Evolutionary conservation across 2,113 vertebrate species (phyloP).

Genomic region (Lonchura striata): DNA sequence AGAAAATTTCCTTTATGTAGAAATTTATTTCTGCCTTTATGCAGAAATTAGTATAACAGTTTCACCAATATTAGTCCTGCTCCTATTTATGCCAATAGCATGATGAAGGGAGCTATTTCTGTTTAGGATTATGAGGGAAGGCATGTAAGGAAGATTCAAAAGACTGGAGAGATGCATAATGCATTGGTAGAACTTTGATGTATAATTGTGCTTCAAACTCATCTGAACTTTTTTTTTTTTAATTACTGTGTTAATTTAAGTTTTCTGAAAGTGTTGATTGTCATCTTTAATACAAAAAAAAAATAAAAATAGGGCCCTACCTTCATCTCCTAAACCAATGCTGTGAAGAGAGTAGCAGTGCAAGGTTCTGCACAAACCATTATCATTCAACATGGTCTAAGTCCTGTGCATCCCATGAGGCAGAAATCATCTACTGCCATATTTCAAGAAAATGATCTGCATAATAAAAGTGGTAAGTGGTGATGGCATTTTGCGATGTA

Average conservation of each 20-base stretch:
- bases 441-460: conserved; percentile 5
- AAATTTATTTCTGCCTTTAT: background rate
- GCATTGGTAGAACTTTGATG: conserved; percentile 15
- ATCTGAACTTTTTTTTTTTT: background rate
- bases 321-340: background rate
- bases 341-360: background rate
- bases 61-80: background rate
- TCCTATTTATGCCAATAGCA: background rate
- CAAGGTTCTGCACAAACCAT: background rate
- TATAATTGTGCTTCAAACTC: background rate
- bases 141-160: background rate
- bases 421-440: background rate
- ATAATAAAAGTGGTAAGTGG: background rate
- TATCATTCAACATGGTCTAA: background rate
- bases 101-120: conserved; percentile 12
- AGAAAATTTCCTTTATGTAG: background rate
- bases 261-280: background rate
- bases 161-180: conserved; percentile 21
- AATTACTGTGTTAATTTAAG: conserved; percentile 5
- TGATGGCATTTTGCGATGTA: conserved; percentile 9
- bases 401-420: background rate
- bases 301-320: no score
- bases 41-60: background rate
- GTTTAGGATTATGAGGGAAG: background rate
- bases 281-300: background rate